Base-by-base conservation (phyloP, 2,113 vertebrate genomes). In the Grallaria varia region DNA sequence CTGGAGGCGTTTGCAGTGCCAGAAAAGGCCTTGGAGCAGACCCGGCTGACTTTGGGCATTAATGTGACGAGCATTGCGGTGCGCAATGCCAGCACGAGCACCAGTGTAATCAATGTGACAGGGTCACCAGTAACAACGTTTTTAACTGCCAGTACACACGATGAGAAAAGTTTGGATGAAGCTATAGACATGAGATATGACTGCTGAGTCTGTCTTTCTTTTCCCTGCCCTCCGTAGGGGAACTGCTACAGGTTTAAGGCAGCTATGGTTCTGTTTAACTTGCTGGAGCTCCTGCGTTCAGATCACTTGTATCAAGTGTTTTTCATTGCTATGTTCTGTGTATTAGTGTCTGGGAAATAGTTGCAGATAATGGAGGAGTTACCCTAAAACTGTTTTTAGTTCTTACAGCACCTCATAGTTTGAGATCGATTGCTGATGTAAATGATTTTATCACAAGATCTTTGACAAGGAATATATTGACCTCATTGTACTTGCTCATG, bases 21-120 rank as follows among this genome's bases (percentile, higher is more conserved):
- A 87, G 99, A 99, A 98, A 99, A 99, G 97, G 99, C 99, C 96
- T 98, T 99, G 98, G 99, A 99, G 98, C 99, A 99, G 98, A 99
- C 99, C 67, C 97, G 99, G 97, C 99, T 99, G 95, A 99, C 99
- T 77, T 98, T 99, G 96, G 99, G 99, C 98, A 99, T 99, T 98
- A 99, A 99, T 88, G 98, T 99, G 98, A 99, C 99, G 96, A 99
- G 99, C 98, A 99, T 99, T 98, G 99, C 99, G 2, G 99, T 99
- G 68, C 98, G 99, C 82, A 99, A 99, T 56, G 98, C 99, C 96
- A 98, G 98, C 96, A 98, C 98, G 89, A 98, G 98, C 97, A 98
- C 98, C 96, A 98, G 98, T 97, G 98, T 99, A 97, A 98, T 99
- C 97, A 99, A 98, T 96, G 98, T 99, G 98, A 98, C 99, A 90